Conservation (phyloP, 1,140 invertebrate species). For the Tetranychus cinnabarinus region DNA sequence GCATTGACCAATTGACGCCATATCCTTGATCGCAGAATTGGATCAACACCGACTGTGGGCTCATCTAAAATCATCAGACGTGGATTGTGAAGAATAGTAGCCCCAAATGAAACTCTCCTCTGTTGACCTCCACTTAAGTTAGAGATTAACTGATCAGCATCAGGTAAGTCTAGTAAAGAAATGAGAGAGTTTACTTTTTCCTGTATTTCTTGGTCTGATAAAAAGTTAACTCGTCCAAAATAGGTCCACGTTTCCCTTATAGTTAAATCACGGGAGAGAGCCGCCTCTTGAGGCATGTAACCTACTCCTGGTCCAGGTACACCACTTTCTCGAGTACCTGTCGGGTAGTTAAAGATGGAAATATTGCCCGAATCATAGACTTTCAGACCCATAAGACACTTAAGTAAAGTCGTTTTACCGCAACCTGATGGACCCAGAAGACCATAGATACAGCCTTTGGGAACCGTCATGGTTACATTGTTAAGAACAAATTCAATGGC, state of each 20-base stretch:
- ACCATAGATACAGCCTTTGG: constrained; percentile 10
- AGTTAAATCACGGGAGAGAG: constrained; percentile 73
- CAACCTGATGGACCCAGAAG: constrained; percentile 18
- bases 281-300: constrained; percentile 70
- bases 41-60: constrained; percentile 25
- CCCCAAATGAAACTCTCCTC: constrained; percentile 66
- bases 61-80: constrained; percentile 24
- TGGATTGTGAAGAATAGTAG: constrained; percentile 39
- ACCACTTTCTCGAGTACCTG: constrained; percentile 15
- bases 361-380: constrained; percentile 1
- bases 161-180: constrained; percentile 3
- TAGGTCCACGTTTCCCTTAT: constrained; percentile 82
- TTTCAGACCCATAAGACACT: constrained; percentile 6
- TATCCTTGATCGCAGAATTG: constrained; percentile 17
- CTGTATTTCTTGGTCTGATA: not conserved
- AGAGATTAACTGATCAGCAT: not conserved
- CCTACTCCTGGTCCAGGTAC: constrained; percentile 52
- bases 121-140: constrained; percentile 61
- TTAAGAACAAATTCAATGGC: constrained; percentile 1
- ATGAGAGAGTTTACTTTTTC: constrained; percentile 5
- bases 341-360: constrained; percentile 2
- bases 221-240: constrained; percentile 62
- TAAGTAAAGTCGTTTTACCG: constrained; percentile 8
- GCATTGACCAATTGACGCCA: constrained; percentile 8
- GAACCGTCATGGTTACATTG: constrained; percentile 8